phyloP scores from a whole-genome alignment of 2,797 vertebrate genomes.

The Chanos chanos region DNA sequence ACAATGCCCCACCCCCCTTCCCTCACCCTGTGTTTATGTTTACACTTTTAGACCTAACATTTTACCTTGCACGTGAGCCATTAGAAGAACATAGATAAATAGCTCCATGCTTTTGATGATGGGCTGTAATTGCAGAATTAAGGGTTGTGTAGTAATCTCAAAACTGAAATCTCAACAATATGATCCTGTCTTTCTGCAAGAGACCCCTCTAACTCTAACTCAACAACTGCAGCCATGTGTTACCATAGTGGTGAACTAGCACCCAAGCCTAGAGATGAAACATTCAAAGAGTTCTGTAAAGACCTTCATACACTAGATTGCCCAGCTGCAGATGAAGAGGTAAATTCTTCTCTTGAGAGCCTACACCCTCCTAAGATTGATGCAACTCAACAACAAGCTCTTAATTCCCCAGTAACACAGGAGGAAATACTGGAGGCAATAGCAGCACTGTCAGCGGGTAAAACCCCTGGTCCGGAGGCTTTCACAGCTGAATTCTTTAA shows the following conservation, averaged over 20 bases:
- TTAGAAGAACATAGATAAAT: no score
- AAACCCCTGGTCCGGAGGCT: not conserved
- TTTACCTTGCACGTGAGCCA: no score
- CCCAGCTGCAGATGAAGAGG: not conserved
- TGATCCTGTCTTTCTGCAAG: no score
- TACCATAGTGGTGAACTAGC: not conserved
- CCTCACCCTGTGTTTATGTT: no score
- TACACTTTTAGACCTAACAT: no score
- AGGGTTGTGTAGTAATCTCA: no score
- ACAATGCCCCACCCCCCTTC: no score
- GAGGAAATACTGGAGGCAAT: not conserved
- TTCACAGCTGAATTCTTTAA: slow-evolving; percentile 5
- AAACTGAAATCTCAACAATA: no score
- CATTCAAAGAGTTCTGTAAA: slow-evolving; percentile 3
- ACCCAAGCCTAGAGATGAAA: not conserved
- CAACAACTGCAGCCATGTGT: not conserved
- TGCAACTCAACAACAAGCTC: not conserved
- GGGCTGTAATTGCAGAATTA: no score
- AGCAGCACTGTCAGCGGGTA: not conserved
- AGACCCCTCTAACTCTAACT: no score
- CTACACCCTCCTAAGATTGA: not conserved
- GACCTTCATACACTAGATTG: slow-evolving; percentile 5
- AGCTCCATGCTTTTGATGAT: no score
- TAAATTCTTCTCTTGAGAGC: not conserved
- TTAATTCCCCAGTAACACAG: not conserved